Evolutionary conservation across 2,888 invertebrate genomes (phyloP).

Genomic region (Tenodera sinensis): DNA sequence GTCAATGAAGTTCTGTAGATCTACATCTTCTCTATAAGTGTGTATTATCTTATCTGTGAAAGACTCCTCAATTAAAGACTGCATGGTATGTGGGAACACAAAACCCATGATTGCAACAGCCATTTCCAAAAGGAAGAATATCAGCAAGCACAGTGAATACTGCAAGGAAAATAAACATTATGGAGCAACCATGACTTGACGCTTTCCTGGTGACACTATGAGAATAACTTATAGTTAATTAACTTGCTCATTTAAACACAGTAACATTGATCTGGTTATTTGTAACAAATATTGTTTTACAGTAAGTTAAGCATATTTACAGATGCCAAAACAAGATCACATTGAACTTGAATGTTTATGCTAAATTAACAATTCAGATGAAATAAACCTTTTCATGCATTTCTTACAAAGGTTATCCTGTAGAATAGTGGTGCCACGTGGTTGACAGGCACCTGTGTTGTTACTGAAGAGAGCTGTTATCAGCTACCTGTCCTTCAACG

Average conservation of each 20-base stretch:
- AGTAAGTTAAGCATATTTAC: neutral
- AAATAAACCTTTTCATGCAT: too few species aligned
- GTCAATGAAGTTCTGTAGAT: constrained; percentile 90
- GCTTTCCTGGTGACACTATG: too few species aligned
- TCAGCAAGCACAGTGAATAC: constrained; percentile 85
- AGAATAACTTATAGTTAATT: neutral
- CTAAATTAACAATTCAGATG: too few species aligned
- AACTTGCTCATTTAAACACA: neutral
- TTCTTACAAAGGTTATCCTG: too few species aligned
- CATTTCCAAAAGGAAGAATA: constrained; percentile 89
- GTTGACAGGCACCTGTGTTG: too few species aligned
- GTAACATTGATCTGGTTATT: neutral
- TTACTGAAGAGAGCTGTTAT: too few species aligned
- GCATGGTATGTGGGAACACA: constrained; percentile 87
- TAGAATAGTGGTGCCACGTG: too few species aligned
- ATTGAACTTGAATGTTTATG: neutral
- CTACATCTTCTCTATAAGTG: constrained; percentile 88
- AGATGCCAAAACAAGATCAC: neutral
- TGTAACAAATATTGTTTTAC: neutral
- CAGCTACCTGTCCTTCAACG: too few species aligned
- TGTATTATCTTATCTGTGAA: constrained; percentile 90
- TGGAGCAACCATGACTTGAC: too few species aligned
- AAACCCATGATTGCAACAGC: constrained; percentile 89
- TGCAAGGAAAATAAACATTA: constrained; percentile 47
- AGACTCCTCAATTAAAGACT: constrained; percentile 77